Base-by-base conservation (phyloP, 1,140 invertebrate genomes). In the Drosophila asahinai region DNA sequence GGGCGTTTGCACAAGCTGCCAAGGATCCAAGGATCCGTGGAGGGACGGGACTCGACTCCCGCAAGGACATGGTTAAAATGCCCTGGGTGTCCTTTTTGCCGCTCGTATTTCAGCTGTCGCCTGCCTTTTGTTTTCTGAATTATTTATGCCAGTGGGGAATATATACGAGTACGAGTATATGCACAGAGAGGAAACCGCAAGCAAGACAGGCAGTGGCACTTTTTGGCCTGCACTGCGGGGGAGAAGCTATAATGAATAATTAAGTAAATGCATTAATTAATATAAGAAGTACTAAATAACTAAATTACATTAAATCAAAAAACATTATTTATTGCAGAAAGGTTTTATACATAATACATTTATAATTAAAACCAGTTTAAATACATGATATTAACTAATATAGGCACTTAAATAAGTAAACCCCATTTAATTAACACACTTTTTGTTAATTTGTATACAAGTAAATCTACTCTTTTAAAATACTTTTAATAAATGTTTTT, bases 121-220 rank as follows among this genome's bases (percentile, higher is more conserved):
- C 63, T 27, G 63, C 40, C 52, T 49, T 71, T 52, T 45, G 66
- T 71, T 72, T 72, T 72, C 52, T 72, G 67, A 72, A 72, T 72
- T 72, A 72, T 72, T 72, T 81, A 77, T 77, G 64, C 62, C 66
- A 72, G 45, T 36, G 48, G 43, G 48, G 42, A 52, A 65, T 17
- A 19, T 54, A 36, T 17, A 54, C 2, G 8, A 59, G 43, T 66
- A 73, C 43, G 52, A n/a, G 14, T 11, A 8, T 33, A 9, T 9
- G 11, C 36, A 42, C 47, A 19, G 27, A 2, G 17, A 14, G 19
- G 55, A 49, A 49, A 38, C 17, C 51, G 17, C 12, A 33, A 14
- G 38, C 38, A 15, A 15, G 38, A 40, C 38, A 40, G 38, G 14
- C 36, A 12, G 36, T 36, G 9, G 11, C 36, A 36, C 30, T 33